Evolutionary conservation across 1,140 invertebrate species (phyloP).

Genomic region (Halesus radiatus): DNA sequence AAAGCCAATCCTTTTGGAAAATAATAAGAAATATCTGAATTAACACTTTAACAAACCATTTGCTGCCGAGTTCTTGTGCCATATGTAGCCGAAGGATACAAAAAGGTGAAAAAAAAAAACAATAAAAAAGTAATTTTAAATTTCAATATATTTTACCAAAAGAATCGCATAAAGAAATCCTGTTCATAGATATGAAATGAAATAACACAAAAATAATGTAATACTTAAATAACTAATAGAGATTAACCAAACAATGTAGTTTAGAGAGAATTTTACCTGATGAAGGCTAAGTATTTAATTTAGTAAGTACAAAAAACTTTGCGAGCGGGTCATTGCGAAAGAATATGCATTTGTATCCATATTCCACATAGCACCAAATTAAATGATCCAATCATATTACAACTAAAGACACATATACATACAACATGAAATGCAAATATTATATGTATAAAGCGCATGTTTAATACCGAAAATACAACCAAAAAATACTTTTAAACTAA

Average conservation of each 20-base stretch:
- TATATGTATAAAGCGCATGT: not conserved
- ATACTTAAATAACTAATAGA: slow-evolving; percentile 11
- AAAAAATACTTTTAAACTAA: slow-evolving; percentile 11
- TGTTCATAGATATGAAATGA: not conserved
- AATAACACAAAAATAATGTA: not conserved
- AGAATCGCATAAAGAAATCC: slow-evolving; percentile 5
- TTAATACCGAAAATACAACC: not conserved
- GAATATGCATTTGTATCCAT: slow-evolving; percentile 28
- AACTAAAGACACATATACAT: not conserved
- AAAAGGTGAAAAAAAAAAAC: slow-evolving; percentile 1
- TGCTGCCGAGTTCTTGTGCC: not conserved
- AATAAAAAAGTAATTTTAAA: no score
- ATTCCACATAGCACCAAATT: slow-evolving; percentile 31
- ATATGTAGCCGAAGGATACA: not conserved
- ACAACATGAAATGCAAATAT: slow-evolving; percentile 4
- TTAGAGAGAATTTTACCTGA: slow-evolving; percentile 11
- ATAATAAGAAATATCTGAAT: not conserved
- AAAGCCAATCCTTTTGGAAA: slow-evolving; percentile 1
- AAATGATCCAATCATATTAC: slow-evolving; percentile 9
- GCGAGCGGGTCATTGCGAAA: slow-evolving; percentile 47
- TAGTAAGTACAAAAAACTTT: slow-evolving; percentile 43
- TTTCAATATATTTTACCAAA: not conserved
- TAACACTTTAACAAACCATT: no score
- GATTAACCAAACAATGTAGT: slow-evolving; percentile 6
- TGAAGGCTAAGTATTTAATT: slow-evolving; percentile 24